Conservation (phyloP, 2,888 invertebrate species). For the Lepas anatifera region DNA sequence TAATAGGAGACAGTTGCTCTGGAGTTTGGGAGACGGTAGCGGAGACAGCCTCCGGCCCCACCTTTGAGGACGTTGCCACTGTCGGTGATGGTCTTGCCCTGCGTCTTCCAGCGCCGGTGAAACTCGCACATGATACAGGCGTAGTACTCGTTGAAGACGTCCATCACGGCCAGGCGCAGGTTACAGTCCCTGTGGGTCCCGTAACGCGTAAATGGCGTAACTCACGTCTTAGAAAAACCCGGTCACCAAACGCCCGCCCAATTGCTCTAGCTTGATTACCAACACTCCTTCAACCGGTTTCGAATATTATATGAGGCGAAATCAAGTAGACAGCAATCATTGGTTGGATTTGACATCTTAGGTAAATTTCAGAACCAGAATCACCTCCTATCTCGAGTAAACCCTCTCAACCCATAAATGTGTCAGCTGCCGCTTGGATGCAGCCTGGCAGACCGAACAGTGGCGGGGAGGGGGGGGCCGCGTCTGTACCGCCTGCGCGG, state of each 20-base stretch:
- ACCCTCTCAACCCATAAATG: neutral
- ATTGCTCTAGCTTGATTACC: too few species aligned
- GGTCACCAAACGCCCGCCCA: too few species aligned
- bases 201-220: too few species aligned
- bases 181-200: conserved; percentile 34
- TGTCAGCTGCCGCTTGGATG: neutral
- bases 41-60: too few species aligned
- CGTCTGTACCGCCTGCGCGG: neutral
- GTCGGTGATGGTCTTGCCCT: conserved; percentile 39
- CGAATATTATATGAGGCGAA: too few species aligned
- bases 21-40: too few species aligned
- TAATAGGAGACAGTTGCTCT: too few species aligned
- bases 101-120: conserved; percentile 37
- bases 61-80: conserved; percentile 41
- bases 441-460: neutral
- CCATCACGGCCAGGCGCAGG: conserved; percentile 33
- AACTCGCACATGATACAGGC: conserved; percentile 36
- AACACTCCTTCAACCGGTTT: too few species aligned
- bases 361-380: too few species aligned
- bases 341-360: too few species aligned
- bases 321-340: too few species aligned
- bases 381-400: too few species aligned
- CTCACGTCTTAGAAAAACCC: conserved; percentile 2
- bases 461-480: neutral
- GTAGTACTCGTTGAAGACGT: conserved; percentile 38